Conservation (phyloP, 2,113 vertebrate species). For the Microcebus murinus region DNA sequence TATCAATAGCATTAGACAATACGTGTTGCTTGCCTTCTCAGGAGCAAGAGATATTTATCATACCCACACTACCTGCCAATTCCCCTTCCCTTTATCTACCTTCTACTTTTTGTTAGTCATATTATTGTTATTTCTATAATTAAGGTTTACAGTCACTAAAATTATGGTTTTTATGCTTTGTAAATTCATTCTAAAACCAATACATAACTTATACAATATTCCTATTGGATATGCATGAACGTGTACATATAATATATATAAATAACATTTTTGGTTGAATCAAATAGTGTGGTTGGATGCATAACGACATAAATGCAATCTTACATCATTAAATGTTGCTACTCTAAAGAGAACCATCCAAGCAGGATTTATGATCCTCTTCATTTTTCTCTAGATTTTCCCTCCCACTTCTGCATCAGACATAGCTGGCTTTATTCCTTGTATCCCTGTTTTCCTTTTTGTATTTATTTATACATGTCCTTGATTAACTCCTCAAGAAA, state of each 20-base stretch:
- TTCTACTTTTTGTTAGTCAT: constrained; percentile 18
- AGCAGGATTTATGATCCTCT: neutral
- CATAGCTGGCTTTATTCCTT: neutral
- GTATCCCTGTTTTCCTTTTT: neutral
- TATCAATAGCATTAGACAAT: neutral
- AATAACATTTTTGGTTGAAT: constrained; percentile 49
- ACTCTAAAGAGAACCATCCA: neutral
- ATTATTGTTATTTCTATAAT: neutral
- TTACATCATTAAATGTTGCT: neutral
- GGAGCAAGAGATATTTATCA: neutral
- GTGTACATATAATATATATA: neutral
- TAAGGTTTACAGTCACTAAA: neutral
- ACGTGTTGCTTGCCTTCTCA: neutral
- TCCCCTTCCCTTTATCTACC: neutral
- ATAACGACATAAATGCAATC: neutral
- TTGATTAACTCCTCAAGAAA: constrained; percentile 7
- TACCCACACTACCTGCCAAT: neutral
- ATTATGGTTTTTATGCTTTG: neutral
- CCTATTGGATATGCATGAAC: neutral
- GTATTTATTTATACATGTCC: neutral
- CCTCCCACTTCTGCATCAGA: neutral
- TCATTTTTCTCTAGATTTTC: neutral
- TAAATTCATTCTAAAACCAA: constrained; percentile 5
- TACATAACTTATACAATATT: neutral
- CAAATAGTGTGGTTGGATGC: neutral